Percentiles rank a stretch among this genome's conserved stretches.
These are phyloP conservation scores for Himalopsyche anomala DNA, from an alignment of 2,888 invertebrate species.

Conservation along the genomic window DNA sequence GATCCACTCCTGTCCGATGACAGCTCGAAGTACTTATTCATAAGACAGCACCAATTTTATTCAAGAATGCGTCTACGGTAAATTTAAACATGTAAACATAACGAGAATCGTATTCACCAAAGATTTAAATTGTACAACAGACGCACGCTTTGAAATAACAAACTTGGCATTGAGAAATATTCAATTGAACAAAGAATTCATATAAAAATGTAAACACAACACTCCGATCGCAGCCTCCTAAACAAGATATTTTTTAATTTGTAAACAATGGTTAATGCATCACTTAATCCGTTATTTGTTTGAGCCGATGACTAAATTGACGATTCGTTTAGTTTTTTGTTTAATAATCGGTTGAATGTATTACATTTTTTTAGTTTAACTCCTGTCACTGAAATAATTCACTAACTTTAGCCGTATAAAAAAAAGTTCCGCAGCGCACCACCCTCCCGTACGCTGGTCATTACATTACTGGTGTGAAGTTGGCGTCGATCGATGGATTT, in stretches of 20 bases:
- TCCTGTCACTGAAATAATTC: constrained; percentile 20
- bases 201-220: constrained; percentile 15
- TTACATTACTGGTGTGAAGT: constrained; percentile 2
- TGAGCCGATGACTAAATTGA: not conserved
- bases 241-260: constrained; percentile 34
- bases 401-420: constrained; percentile 30
- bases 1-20: constrained; percentile 2
- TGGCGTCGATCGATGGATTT: constrained; percentile 14
- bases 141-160: not conserved
- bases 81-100: constrained; percentile 9
- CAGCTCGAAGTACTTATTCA: not conserved
- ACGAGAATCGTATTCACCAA: not conserved
- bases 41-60: not conserved
- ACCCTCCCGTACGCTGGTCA: constrained; percentile 5
- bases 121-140: not conserved
- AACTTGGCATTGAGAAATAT: constrained; percentile 5
- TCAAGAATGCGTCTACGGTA: not conserved
- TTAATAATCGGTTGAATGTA: not conserved
- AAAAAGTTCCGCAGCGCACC: constrained; percentile 8
- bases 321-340: no score
- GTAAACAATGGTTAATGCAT: constrained; percentile 3
- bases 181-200: constrained; percentile 21
- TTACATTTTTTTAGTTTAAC: constrained; percentile 16
- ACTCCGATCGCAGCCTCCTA: constrained; percentile 6
- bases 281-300: constrained; percentile 6